phyloP scores from a whole-genome alignment of 2,888 invertebrate species.

The Rhodophaea formosa region DNA sequence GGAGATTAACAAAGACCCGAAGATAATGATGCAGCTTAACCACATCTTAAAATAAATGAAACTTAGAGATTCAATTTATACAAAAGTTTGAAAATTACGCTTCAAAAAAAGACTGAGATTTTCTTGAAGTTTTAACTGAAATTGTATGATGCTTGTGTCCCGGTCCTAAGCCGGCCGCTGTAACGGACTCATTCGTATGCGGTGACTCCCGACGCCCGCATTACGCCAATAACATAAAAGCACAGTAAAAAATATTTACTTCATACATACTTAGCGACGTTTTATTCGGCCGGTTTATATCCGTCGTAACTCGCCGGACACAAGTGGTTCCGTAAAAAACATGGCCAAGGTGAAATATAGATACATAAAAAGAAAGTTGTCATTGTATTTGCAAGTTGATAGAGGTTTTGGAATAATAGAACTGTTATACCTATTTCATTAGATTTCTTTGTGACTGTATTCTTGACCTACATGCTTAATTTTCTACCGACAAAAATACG shows the following conservation, averaged over 20 bases:
- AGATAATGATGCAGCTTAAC: too few relatives aligned
- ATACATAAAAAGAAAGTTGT: not conserved
- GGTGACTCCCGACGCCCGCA: slow-evolving; percentile 34
- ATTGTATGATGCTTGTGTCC: too few relatives aligned
- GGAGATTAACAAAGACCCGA: too few relatives aligned
- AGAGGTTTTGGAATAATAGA: not conserved
- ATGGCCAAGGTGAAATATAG: slow-evolving; percentile 2
- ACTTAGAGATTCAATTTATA: too few relatives aligned
- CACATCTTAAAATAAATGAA: too few relatives aligned
- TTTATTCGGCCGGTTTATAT: slow-evolving; percentile 31
- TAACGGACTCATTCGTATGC: slow-evolving; percentile 39
- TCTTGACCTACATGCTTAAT: too few relatives aligned
- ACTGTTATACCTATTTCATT: not conserved
- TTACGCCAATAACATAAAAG: slow-evolving; percentile 49
- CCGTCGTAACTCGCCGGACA: slow-evolving; percentile 31
- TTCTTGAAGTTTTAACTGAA: too few relatives aligned
- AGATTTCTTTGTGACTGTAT: not conserved
- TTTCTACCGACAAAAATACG: too few relatives aligned
- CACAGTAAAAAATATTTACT: slow-evolving; percentile 48
- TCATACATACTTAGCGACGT: slow-evolving; percentile 38
- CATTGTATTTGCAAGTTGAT: not conserved
- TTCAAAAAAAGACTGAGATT: too few relatives aligned
- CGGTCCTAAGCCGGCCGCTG: not conserved
- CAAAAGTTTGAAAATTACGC: too few relatives aligned
- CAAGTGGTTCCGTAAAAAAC: slow-evolving; percentile 13